Evolutionary conservation across 2,888 invertebrate species (phyloP).

Genomic region (Pinctada fucata): DNA sequence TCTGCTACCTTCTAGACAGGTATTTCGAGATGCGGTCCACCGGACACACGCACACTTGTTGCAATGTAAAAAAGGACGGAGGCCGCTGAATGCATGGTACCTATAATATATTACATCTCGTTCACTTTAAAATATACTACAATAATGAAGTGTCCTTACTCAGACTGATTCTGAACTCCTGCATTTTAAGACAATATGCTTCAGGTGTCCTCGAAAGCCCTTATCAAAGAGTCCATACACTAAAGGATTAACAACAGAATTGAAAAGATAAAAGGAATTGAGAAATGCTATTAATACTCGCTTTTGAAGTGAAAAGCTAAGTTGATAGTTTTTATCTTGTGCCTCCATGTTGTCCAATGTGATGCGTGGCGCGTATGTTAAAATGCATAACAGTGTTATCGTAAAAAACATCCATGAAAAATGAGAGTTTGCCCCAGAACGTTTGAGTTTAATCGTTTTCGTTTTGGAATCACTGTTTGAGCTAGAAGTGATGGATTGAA

Average conservation of each 20-base stretch:
- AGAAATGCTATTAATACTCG: slow-evolving; percentile 9
- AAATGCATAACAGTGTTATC: slow-evolving; percentile 11
- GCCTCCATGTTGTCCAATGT: slow-evolving; percentile 18
- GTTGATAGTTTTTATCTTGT: slow-evolving; percentile 14
- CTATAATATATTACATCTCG: too few relatives aligned
- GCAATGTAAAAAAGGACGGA: too few relatives aligned
- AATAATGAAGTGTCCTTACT: too few relatives aligned
- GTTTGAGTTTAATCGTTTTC: neutral
- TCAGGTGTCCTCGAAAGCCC: slow-evolving; percentile 7
- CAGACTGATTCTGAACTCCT: too few relatives aligned
- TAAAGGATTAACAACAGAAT: slow-evolving; percentile 17
- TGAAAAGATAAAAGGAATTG: slow-evolving; percentile 11
- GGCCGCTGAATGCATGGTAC: too few relatives aligned
- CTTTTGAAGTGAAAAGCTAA: neutral
- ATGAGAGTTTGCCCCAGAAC: neutral
- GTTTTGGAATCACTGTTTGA: neutral
- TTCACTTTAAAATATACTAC: too few relatives aligned
- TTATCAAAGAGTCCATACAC: slow-evolving; percentile 23
- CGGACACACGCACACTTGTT: too few relatives aligned
- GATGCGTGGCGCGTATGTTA: slow-evolving; percentile 10
- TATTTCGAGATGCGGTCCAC: too few relatives aligned
- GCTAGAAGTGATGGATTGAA: slow-evolving; percentile 6
- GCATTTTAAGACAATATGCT: too few relatives aligned
- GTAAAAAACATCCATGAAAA: slow-evolving; percentile 24
- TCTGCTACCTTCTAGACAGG: too few relatives aligned